Conservation (phyloP, 2,797 vertebrate genomes). For the Pantherophis alleghaniensis region DNA sequence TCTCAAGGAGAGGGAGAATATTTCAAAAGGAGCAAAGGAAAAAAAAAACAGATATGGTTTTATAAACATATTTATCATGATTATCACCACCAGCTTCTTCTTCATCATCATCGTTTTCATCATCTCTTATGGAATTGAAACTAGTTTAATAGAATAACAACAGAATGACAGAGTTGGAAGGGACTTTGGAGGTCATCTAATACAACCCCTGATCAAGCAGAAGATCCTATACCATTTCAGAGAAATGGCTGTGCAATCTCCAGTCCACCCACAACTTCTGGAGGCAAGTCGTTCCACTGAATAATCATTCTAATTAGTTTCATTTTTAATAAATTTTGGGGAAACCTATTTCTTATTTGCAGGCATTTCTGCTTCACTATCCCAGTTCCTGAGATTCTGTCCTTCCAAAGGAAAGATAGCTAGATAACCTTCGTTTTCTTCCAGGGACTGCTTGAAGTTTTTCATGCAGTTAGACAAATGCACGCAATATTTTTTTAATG, state of each 20-base stretch:
- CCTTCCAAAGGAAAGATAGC: background rate
- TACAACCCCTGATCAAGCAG: background rate
- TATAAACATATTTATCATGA: constrained; percentile 16
- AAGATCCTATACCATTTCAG: background rate
- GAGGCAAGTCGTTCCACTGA: background rate
- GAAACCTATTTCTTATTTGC: background rate
- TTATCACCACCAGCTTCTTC: background rate
- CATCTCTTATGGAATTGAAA: constrained; percentile 8
- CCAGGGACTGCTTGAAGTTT: background rate
- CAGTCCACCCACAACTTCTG: no score
- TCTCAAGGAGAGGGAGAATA: constrained; percentile 55
- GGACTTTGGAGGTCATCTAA: background rate
- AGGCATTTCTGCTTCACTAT: background rate
- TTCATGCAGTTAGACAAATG: background rate
- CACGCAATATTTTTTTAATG: background rate
- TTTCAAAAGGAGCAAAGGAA: constrained; percentile 39
- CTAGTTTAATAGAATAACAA: background rate
- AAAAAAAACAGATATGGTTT: constrained; percentile 30
- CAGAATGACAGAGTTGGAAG: background rate
- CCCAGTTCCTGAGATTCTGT: background rate
- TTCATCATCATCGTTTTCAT: constrained; percentile 6
- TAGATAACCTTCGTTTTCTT: background rate
- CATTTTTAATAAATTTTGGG: background rate
- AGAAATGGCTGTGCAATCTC: background rate
- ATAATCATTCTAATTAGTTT: background rate